Percentiles rank a stretch among this genome's conserved stretches.
These are phyloP conservation scores for Poeciliopsis presidionis DNA, from an alignment of 2,797 vertebrate species.

Conservation along the genomic window DNA sequence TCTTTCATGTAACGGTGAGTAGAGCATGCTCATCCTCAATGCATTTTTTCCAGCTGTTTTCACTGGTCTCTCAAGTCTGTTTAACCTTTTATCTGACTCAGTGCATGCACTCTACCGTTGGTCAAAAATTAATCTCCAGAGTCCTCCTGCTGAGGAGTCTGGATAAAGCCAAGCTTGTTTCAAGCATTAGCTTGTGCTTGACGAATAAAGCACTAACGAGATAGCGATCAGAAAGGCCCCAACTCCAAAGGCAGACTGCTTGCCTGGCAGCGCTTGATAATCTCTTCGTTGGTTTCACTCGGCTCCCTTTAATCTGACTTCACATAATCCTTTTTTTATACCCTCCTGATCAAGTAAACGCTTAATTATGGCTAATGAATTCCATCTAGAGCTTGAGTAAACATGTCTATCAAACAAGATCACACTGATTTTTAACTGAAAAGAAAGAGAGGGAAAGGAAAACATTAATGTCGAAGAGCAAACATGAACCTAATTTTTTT, in stretches of 20 bases:
- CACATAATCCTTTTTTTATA: conserved; percentile 78
- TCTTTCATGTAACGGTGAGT: background rate
- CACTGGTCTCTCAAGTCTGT: conserved; percentile 10
- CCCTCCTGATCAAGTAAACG: conserved; percentile 82
- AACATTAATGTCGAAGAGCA: conserved; percentile 53
- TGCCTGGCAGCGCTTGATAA: conserved; percentile 82
- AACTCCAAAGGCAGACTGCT: conserved; percentile 76
- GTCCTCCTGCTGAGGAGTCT: conserved; percentile 56
- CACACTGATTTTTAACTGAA: conserved; percentile 67
- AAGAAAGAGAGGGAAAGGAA: conserved; percentile 40
- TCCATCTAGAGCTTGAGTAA: conserved; percentile 80
- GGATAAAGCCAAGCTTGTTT: conserved; percentile 72
- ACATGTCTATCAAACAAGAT: conserved; percentile 81
- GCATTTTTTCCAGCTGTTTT: conserved; percentile 1
- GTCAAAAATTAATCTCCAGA: conserved; percentile 59
- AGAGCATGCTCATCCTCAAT: background rate
- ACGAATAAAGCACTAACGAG: conserved; percentile 78
- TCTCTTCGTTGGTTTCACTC: conserved; percentile 77
- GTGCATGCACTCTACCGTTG: conserved; percentile 29
- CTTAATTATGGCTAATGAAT: conserved; percentile 84
- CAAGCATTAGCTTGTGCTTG: conserved; percentile 72
- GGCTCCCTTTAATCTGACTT: conserved; percentile 82
- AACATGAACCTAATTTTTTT: conserved; percentile 42
- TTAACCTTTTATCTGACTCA: conserved; percentile 28
- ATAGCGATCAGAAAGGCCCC: conserved; percentile 78